Percentiles rank a stretch among this genome's conserved stretches.
Conservation (phyloP, 2,113 vertebrate genomes). For the Pipra filicauda region DNA sequence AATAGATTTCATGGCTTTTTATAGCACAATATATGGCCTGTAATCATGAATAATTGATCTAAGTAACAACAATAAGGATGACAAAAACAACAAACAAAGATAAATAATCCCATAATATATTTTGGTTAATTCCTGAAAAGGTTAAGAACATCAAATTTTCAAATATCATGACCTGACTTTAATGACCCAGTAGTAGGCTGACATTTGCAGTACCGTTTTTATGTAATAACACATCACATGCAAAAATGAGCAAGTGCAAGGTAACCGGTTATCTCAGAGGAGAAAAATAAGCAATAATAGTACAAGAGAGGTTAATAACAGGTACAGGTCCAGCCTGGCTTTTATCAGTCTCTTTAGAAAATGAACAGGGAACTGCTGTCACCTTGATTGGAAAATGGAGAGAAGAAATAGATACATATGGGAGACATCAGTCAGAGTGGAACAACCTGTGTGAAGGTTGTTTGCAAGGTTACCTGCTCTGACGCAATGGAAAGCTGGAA, state of each 20-base stretch:
- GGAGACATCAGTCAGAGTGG: conserved; percentile 72
- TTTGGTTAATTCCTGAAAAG: conserved; percentile 71
- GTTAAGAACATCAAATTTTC: conserved; percentile 76
- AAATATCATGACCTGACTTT: conserved; percentile 78
- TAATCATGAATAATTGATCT: conserved; percentile 62
- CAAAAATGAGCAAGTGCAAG: conserved; percentile 69
- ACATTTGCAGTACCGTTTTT: conserved; percentile 69
- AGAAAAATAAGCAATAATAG: conserved; percentile 69
- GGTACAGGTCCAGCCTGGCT: conserved; percentile 62
- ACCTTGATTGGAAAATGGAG: conserved; percentile 69
- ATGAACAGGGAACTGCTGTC: conserved; percentile 77
- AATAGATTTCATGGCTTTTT: conserved; percentile 27
- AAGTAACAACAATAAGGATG: conserved; percentile 12
- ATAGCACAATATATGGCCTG: neutral
- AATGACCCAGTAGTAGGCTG: conserved; percentile 74
- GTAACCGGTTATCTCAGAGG: conserved; percentile 67
- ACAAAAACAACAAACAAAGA: conserved; percentile 38
- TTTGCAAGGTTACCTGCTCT: conserved; percentile 74
- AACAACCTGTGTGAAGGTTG: conserved; percentile 69
- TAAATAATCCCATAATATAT: conserved; percentile 48
- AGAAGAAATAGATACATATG: conserved; percentile 68
- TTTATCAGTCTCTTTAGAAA: conserved; percentile 74
- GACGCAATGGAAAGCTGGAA: conserved; percentile 60
- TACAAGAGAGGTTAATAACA: conserved; percentile 73
- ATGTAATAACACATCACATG: conserved; percentile 64